phyloP scores from a whole-genome alignment of 2,113 vertebrate species.

The Trogon melanurus region DNA sequence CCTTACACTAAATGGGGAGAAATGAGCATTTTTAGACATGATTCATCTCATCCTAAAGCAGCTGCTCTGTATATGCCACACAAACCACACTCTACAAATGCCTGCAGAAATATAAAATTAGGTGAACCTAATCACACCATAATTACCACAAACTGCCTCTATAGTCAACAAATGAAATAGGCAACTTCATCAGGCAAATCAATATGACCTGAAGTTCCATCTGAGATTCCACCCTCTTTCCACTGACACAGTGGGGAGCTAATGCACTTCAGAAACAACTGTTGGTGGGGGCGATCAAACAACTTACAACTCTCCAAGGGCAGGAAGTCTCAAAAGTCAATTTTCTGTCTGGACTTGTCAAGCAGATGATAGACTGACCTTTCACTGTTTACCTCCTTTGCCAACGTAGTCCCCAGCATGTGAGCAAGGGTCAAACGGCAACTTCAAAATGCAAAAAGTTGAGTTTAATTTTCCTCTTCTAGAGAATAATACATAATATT shows the following conservation, averaged over 20 bases:
- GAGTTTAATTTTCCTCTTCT: background rate
- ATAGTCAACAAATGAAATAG: background rate
- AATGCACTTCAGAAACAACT: background rate
- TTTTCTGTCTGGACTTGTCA: background rate
- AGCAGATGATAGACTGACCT: background rate
- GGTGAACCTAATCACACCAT: background rate
- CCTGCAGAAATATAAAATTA: conserved; percentile 9
- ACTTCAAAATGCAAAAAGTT: background rate
- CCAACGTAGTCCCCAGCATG: background rate
- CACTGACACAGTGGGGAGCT: background rate
- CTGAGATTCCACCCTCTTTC: background rate
- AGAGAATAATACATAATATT: background rate
- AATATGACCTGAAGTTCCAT: background rate
- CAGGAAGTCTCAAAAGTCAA: background rate
- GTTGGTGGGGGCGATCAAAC: accelerated
- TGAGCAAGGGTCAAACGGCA: background rate
- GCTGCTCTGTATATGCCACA: background rate
- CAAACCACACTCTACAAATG: background rate
- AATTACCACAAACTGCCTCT: background rate
- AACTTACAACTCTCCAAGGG: accelerated
- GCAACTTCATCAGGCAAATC: background rate
- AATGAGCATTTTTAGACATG: conserved; percentile 1
- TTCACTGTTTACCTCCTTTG: background rate
- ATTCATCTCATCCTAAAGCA: conserved; percentile 11
- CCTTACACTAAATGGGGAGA: background rate